phyloP scores from a whole-genome alignment of 2,888 invertebrate genomes.

The Heteromurus nitidus region DNA sequence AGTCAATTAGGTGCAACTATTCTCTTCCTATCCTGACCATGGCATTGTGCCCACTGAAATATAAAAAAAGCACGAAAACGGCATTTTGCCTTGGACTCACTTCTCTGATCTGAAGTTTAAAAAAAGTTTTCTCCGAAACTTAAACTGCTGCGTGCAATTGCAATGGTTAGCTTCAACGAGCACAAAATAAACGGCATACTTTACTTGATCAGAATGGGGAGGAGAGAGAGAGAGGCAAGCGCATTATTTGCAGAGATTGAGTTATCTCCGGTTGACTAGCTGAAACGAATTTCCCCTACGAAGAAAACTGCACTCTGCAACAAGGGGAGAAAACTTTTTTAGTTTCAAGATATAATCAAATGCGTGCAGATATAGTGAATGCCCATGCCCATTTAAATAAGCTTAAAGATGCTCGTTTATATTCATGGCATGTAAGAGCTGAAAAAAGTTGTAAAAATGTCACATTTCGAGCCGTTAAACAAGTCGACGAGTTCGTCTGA shows the following conservation, averaged over 20 bases:
- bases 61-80: too few species aligned
- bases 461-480: constrained; percentile 58
- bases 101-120: neutral
- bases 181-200: constrained; percentile 11
- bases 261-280: constrained; percentile 46
- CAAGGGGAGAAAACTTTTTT: neutral
- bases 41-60: constrained; percentile 43
- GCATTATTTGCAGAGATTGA: too few species aligned
- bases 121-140: neutral
- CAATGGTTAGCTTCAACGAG: neutral
- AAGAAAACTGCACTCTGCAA: neutral
- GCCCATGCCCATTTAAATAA: constrained; percentile 13
- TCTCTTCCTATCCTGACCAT: neutral
- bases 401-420: constrained; percentile 48
- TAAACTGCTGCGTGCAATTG: neutral
- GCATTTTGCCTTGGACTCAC: neutral
- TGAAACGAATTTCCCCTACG: constrained; percentile 37
- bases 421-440: constrained; percentile 58
- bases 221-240: too few species aligned
- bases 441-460: constrained; percentile 60
- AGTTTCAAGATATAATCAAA: neutral
- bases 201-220: constrained; percentile 4
- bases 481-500: constrained; percentile 35
- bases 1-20: neutral
- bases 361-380: too few species aligned